Evolutionary conservation across 2,888 invertebrate genomes (phyloP), one percentile per base, ranked within the genome.

Genomic region (Phania funesta): DNA sequence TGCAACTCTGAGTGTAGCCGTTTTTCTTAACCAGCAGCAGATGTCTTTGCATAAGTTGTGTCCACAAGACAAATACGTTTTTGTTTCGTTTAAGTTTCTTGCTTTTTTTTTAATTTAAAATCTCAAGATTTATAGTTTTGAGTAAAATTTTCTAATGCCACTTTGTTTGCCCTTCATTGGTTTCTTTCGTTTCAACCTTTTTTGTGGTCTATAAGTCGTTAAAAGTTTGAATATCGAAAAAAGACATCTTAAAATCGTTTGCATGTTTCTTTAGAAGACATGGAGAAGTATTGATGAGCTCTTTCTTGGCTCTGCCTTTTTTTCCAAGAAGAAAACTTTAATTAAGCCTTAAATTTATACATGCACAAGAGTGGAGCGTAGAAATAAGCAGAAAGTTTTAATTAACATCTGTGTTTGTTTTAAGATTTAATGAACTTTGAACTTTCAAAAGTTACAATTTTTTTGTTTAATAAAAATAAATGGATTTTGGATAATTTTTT

Each of bases 271-370:
- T 70, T 18, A 44, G 50, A 38, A 20, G 11, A 29, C n/a, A 32
- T n/a, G 24, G n/a, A 9, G n/a, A 5, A 50, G 18, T 74, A 74
- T 68, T 44, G 56, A 65, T 78, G 16, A 44, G 38, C 48, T 26
- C 9, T 16, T 38, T 20, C 22, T 11, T n/a, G n/a, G n/a, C 32
- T n/a, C n/a, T 5, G n/a, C 20, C 13, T 26, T 41, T 11, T 38
- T 38, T 38, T 16, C 24, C 29, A 2, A 0, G 16, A 22, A 62
- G 87, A 3, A 86, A 87, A 87, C 90, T 90, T 90, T 90, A 90
- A 90, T 90, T 90, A 90, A 90, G 90, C 89, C 86, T 73, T 87
- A 90, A 90, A 50, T 38, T 90, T 74, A 87, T 24, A 88, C 87
- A 88, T 87, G 89, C 87, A 88, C 64, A 56, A 52, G 58, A 62